Conservation (phyloP, 2,888 invertebrate species). For the Tetramorium bicarinatum region DNA sequence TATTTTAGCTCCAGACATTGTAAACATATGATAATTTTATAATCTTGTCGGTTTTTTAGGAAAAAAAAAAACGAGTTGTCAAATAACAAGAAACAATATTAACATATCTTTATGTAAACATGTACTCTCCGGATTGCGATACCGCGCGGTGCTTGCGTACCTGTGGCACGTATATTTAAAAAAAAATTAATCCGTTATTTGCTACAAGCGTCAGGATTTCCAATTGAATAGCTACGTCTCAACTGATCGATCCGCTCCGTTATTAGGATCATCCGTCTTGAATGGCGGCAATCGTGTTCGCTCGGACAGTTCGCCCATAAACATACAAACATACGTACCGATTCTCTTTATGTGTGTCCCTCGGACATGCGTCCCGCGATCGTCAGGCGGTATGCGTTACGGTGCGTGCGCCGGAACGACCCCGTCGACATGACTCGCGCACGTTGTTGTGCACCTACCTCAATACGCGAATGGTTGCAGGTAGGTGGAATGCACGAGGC, state of each 20-base stretch:
- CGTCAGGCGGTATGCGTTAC: conserved; percentile 42
- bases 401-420: conserved; percentile 29
- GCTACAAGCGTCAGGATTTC: conserved; percentile 23
- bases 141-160: not conserved
- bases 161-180: not conserved
- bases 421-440: conserved; percentile 46
- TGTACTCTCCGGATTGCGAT: not conserved
- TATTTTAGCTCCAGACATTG: not conserved
- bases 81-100: conserved; percentile 22
- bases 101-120: conserved; percentile 31
- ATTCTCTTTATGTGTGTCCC: conserved; percentile 11
- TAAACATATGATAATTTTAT: not conserved
- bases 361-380: conserved; percentile 23
- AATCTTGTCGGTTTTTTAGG: not conserved
- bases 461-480: conserved; percentile 70
- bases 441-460: conserved; percentile 70
- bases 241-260: conserved; percentile 35
- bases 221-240: conserved; percentile 33
- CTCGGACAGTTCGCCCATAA: conserved; percentile 38
- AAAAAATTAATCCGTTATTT: conserved; percentile 33
- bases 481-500: conserved; percentile 68
- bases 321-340: conserved; percentile 14
- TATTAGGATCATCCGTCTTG: conserved; percentile 54
- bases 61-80: not conserved
- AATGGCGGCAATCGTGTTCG: conserved; percentile 48